These are phyloP conservation scores for Steinernema hermaphroditum DNA, from an alignment of 2,888 invertebrate genomes.

Conservation along the genomic window DNA sequence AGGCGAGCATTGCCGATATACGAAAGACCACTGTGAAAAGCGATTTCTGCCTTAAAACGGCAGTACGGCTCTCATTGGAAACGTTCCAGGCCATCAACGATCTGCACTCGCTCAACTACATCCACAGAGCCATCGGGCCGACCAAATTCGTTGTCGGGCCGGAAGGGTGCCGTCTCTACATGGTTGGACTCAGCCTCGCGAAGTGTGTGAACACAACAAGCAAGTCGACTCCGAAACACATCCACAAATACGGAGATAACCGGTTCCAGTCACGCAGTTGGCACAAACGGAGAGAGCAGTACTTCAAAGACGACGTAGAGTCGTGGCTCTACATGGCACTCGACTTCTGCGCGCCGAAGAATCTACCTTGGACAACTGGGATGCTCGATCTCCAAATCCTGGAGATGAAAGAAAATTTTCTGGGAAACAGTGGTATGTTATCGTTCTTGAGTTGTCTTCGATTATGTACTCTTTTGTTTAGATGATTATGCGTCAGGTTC, in stretches of 20 bases:
- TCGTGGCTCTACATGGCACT: conserved; percentile 48
- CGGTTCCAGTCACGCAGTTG: conserved; percentile 30
- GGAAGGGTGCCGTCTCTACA: neutral
- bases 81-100: conserved; percentile 26
- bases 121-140: conserved; percentile 10
- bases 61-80: neutral
- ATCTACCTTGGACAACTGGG: neutral
- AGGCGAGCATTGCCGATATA: conserved; percentile 5
- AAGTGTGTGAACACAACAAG: conserved; percentile 1
- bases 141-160: conserved; percentile 3
- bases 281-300: conserved; percentile 49
- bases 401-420: neutral
- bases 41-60: conserved; percentile 12
- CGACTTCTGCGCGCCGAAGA: conserved; percentile 7
- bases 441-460: neutral
- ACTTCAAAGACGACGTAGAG: conserved; percentile 57
- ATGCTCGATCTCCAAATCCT: conserved; percentile 3
- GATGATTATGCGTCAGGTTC: neutral
- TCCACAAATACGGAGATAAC: neutral
- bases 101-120: conserved; percentile 10
- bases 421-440: neutral
- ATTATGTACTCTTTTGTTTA: neutral
- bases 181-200: conserved; percentile 3
- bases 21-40: neutral
- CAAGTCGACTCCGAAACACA: conserved; percentile 10